Conservation (phyloP, 1,140 invertebrate genomes). For the Formica selysi region DNA sequence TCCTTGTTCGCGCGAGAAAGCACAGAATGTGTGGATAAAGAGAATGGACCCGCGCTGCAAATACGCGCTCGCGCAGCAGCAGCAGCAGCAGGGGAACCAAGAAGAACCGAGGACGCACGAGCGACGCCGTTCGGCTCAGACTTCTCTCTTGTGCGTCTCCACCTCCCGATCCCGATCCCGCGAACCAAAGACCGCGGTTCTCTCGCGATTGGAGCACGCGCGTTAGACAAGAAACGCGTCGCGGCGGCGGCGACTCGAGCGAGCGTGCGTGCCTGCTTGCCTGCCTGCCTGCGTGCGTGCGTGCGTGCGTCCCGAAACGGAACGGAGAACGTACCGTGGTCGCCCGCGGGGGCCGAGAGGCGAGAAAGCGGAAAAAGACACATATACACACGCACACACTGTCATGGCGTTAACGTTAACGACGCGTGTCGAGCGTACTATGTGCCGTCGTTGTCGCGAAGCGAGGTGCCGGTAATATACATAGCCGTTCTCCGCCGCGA, state of each 20-base stretch:
- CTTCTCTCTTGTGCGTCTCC: neutral
- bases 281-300: neutral
- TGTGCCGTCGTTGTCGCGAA: constrained; percentile 32
- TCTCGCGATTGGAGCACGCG: constrained; percentile 21
- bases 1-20: neutral
- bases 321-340: neutral
- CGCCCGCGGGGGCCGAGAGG: constrained; percentile 11
- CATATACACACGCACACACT: neutral
- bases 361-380: constrained; percentile 17
- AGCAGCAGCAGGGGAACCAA: neutral
- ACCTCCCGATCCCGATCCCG: neutral
- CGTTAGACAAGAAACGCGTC: constrained; percentile 32
- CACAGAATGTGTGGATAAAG: neutral
- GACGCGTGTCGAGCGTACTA: constrained; percentile 44
- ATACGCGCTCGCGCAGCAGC: neutral
- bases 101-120: constrained; percentile 15
- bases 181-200: neutral
- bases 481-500: constrained; percentile 6
- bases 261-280: neutral
- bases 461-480: constrained; percentile 49
- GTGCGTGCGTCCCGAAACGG: constrained; percentile 23
- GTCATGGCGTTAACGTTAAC: constrained; percentile 49
- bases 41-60: neutral
- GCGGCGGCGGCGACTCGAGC: constrained; percentile 10
- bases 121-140: neutral